These are phyloP conservation scores for Bombus superbus DNA, from an alignment of 1,140 invertebrate species.

Conservation along the genomic window DNA sequence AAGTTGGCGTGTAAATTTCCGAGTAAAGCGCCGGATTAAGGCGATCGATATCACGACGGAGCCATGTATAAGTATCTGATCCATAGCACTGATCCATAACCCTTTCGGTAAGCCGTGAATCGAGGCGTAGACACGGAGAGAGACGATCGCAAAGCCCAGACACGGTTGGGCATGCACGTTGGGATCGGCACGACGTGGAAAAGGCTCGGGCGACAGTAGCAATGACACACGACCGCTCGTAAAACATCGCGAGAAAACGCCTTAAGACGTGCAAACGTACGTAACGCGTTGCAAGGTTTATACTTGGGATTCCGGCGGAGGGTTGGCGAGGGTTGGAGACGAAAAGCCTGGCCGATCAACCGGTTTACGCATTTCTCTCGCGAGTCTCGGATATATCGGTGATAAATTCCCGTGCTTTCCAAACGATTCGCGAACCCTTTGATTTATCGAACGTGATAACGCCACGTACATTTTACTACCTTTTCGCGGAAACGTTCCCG, in stretches of 20 bases:
- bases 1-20: no score
- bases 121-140: neutral
- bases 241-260: conserved; percentile 66
- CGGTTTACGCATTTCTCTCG: conserved; percentile 21
- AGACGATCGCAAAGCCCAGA: conserved; percentile 43
- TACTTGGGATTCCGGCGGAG: conserved; percentile 40
- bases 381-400: conserved; percentile 36
- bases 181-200: neutral
- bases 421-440: neutral
- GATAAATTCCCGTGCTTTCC: conserved; percentile 53
- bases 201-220: conserved; percentile 46
- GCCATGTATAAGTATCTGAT: conserved; percentile 15
- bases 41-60: neutral
- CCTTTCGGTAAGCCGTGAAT: conserved; percentile 8
- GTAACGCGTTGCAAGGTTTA: conserved; percentile 41
- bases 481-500: neutral
- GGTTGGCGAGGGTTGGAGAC: neutral
- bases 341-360: conserved; percentile 52
- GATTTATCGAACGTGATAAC: conserved; percentile 12
- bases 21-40: neutral
- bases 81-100: conserved; percentile 10
- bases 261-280: conserved; percentile 50
- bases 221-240: conserved; percentile 69
- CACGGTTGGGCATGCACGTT: neutral
- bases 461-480: neutral